These are phyloP conservation scores for Sarcoramphus papa DNA, from an alignment of 2,797 vertebrate genomes.

Conservation along the genomic window DNA sequence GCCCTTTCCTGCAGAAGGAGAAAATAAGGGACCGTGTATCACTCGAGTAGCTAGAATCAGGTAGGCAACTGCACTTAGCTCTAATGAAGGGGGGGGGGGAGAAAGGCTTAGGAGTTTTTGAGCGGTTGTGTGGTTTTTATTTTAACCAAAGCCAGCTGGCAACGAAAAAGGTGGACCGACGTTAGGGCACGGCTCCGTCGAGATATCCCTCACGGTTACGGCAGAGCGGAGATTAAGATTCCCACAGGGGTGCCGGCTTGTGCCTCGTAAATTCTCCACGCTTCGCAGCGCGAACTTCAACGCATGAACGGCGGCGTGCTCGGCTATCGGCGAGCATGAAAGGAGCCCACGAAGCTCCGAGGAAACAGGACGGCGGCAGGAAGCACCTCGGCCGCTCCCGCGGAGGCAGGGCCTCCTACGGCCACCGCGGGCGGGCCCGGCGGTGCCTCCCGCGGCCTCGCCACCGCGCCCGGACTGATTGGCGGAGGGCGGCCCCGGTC, in stretches of 20 bases:
- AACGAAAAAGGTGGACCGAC: fast-evolving
- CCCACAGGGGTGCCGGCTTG: fast-evolving
- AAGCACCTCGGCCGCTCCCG: background rate
- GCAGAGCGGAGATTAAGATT: fast-evolving
- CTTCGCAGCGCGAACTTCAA: background rate
- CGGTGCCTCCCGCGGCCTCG: background rate
- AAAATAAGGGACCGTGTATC: fast-evolving
- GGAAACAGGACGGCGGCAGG: fast-evolving
- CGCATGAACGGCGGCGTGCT: fast-evolving
- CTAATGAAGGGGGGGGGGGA: fast-evolving
- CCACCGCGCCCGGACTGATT: background rate
- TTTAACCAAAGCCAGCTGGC: background rate
- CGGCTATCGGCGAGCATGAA: fast-evolving
- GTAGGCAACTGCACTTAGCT: fast-evolving
- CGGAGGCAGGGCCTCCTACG: background rate
- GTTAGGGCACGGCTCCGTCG: fast-evolving
- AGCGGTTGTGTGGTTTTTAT: fast-evolving
- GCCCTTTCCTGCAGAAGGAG: fast-evolving
- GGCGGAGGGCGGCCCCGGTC: background rate
- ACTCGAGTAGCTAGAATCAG: fast-evolving
- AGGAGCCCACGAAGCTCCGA: no score
- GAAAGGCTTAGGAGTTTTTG: background rate
- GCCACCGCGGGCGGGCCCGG: background rate
- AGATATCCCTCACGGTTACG: fast-evolving
- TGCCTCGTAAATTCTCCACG: no score